These are phyloP conservation scores for Trogon surrucura DNA, from an alignment of 2,113 vertebrate genomes.

Conservation along the genomic window DNA sequence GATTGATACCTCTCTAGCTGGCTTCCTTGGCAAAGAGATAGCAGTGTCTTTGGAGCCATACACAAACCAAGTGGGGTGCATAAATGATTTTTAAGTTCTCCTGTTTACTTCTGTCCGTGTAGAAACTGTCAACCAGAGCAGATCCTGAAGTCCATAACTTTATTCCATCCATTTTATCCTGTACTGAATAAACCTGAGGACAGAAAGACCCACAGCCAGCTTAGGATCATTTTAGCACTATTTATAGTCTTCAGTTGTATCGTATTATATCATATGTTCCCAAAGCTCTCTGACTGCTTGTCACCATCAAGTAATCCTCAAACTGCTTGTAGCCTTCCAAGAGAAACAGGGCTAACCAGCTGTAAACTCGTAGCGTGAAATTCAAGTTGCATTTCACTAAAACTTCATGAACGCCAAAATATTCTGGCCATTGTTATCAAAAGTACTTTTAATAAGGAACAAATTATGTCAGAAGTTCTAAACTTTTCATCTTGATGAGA, in stretches of 20 bases:
- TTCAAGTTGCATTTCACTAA: background rate
- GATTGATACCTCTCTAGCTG: background rate
- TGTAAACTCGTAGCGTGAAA: background rate
- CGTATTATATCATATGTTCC: background rate
- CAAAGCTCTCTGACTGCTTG: background rate
- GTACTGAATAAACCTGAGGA: background rate
- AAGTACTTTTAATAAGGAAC: background rate
- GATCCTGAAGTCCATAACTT: background rate
- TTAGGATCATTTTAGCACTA: background rate
- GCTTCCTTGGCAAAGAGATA: background rate
- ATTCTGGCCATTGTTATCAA: background rate
- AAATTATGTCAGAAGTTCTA: background rate
- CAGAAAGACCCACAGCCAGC: background rate
- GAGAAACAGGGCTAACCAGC: background rate
- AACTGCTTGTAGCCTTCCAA: background rate
- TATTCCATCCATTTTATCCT: background rate
- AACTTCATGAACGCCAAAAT: background rate
- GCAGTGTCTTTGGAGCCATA: background rate
- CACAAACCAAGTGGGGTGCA: background rate
- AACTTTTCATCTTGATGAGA: background rate
- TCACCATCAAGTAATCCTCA: background rate
- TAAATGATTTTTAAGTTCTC: background rate
- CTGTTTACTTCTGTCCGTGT: background rate
- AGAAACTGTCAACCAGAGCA: background rate
- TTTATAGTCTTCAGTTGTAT: background rate